Evolutionary conservation across 2,888 invertebrate species (phyloP).

Genomic region (Drosophila ustulata): DNA sequence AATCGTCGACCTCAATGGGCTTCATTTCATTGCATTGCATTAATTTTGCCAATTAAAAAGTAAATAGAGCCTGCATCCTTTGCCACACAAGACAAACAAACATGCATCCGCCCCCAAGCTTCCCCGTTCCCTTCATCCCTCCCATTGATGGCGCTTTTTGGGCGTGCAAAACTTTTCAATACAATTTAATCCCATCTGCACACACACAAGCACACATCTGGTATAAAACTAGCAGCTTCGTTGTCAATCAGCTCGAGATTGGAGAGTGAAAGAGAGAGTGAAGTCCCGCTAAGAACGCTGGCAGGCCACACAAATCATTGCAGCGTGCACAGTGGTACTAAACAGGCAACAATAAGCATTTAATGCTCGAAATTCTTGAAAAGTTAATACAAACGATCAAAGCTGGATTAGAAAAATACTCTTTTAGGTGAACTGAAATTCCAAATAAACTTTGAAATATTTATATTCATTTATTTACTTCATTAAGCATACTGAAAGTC

Average conservation of each 20-base stretch:
- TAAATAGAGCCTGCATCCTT: conserved; percentile 81
- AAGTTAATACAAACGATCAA: background rate
- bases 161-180: conserved; percentile 67
- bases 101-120: background rate
- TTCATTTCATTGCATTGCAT: conserved; percentile 81
- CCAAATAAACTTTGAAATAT: too few relatives aligned
- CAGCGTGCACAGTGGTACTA: conserved; percentile 23
- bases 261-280: conserved; percentile 5
- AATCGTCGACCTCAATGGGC: conserved; percentile 52
- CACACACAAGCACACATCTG: conserved; percentile 17
- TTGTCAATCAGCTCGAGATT: conserved; percentile 32
- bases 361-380: background rate
- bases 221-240: background rate
- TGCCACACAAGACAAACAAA: conserved; percentile 24
- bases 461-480: too few relatives aligned
- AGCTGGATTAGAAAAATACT: too few relatives aligned
- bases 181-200: conserved; percentile 62
- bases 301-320: conserved; percentile 12
- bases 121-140: background rate
- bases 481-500: too few relatives aligned
- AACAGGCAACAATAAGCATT: too few relatives aligned
- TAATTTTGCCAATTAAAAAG: conserved; percentile 81
- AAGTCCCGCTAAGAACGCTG: conserved; percentile 40
- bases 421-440: too few relatives aligned
- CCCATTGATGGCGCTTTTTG: conserved; percentile 29